Evolutionary conservation across 2,888 invertebrate genomes (phyloP).

Genomic region (Helleia helle): DNA sequence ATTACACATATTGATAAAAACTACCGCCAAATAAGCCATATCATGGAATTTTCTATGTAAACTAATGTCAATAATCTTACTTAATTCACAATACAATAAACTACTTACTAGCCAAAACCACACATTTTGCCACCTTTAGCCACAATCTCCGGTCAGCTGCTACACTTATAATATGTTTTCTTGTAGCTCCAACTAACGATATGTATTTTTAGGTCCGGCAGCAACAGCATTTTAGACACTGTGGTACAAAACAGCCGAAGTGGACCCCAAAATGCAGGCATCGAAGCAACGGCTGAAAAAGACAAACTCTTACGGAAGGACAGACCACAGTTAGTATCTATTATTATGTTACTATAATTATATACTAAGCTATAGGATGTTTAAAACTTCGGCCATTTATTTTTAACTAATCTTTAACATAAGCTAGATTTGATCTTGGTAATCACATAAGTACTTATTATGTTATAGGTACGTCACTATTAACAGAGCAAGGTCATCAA

Average conservation of each 20-base stretch:
- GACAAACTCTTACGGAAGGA: slow-evolving; percentile 50
- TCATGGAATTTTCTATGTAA: too few relatives aligned
- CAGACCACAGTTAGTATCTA: slow-evolving; percentile 63
- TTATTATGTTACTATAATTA: too few relatives aligned
- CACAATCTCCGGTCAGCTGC: too few relatives aligned
- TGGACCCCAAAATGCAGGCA: slow-evolving; percentile 72
- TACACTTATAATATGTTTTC: too few relatives aligned
- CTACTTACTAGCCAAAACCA: too few relatives aligned
- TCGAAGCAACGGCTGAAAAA: slow-evolving; percentile 45
- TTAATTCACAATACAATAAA: too few relatives aligned
- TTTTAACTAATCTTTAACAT: neutral
- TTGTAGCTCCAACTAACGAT: neutral
- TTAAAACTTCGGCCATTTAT: too few relatives aligned
- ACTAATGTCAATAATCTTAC: too few relatives aligned
- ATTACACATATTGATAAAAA: too few relatives aligned
- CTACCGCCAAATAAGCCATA: too few relatives aligned
- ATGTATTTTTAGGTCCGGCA: slow-evolving; percentile 25
- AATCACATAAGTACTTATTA: neutral
- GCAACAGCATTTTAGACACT: slow-evolving; percentile 33
- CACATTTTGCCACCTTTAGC: too few relatives aligned
- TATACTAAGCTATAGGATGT: too few relatives aligned
- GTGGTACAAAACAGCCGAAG: slow-evolving; percentile 47
- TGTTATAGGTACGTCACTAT: slow-evolving; percentile 71
- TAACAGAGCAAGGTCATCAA: slow-evolving; percentile 72
- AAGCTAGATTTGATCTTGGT: neutral